Evolutionary conservation across 1,140 invertebrate species (phyloP).

Genomic region (Nephotettix cincticeps): DNA sequence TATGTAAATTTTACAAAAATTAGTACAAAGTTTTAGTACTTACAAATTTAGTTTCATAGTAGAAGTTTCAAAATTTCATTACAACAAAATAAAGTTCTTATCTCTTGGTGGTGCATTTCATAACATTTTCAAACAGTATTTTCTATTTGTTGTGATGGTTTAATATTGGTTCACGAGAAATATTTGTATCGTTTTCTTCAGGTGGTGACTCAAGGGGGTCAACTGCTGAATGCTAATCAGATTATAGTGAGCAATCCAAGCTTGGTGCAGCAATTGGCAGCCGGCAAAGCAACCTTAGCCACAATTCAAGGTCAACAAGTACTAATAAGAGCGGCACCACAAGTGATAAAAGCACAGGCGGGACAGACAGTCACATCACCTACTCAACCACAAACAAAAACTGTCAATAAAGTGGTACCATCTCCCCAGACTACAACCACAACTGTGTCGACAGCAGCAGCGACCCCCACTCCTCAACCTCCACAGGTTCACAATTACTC

Average conservation of each 20-base stretch:
- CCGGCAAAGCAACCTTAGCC: slow-evolving; percentile 71
- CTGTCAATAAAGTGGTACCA: slow-evolving; percentile 6
- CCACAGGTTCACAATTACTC: background rate
- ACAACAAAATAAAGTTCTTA: too few relatives aligned
- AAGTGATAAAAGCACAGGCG: background rate
- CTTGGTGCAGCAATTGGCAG: slow-evolving; percentile 71
- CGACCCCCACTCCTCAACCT: background rate
- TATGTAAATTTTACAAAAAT: too few relatives aligned
- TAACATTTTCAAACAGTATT: too few relatives aligned
- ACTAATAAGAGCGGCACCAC: slow-evolving; percentile 61
- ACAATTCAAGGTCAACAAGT: slow-evolving; percentile 83
- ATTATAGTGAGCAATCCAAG: slow-evolving; percentile 73
- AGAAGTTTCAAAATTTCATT: too few relatives aligned
- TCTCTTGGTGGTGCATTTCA: too few relatives aligned
- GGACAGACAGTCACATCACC: background rate
- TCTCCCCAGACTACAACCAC: background rate
- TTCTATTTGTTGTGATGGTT: too few relatives aligned
- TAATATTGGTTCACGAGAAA: too few relatives aligned
- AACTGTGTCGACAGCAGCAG: background rate
- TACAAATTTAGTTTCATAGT: too few relatives aligned
- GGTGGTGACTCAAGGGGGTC: slow-evolving; percentile 51
- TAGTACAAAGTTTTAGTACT: too few relatives aligned
- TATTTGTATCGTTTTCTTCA: slow-evolving; percentile 44
- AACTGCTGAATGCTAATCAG: slow-evolving; percentile 56
- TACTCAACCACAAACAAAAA: background rate